These are phyloP conservation scores for Colius striatus DNA, from an alignment of 2,113 vertebrate genomes.

Conservation along the genomic window DNA sequence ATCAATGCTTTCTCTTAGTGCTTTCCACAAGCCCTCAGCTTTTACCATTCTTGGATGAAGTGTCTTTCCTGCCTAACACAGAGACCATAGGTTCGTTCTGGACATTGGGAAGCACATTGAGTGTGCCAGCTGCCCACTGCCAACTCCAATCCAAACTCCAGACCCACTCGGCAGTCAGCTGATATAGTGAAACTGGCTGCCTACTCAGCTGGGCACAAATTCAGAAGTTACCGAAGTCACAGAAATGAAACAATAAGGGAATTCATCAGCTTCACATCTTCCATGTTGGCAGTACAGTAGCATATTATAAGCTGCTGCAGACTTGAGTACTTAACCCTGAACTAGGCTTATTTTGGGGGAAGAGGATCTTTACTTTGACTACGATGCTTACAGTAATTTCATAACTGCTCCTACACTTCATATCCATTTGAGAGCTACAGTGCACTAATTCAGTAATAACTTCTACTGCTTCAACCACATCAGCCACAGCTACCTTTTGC, in stretches of 20 bases:
- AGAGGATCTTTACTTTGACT: background rate
- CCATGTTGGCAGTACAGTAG: rapidly evolving
- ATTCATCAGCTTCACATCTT: background rate
- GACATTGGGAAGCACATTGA: background rate
- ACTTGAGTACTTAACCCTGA: background rate
- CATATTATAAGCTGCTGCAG: background rate
- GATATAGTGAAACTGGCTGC: background rate
- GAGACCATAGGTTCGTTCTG: rapidly evolving
- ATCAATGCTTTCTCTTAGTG: background rate
- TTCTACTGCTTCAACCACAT: background rate
- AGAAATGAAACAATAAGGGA: background rate
- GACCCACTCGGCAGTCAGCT: background rate
- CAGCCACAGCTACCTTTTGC: background rate
- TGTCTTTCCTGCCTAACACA: background rate
- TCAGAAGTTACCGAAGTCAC: background rate
- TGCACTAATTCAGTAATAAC: background rate
- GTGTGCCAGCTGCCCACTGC: background rate
- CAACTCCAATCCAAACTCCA: background rate
- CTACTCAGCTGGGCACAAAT: background rate
- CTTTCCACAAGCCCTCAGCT: background rate
- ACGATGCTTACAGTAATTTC: background rate
- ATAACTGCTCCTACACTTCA: background rate
- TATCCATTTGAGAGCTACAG: background rate
- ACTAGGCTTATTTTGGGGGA: background rate
- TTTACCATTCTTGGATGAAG: background rate